A percentile compares a stretch with the other conserved stretches of the same genome.
Evolutionary conservation across 2,888 invertebrate species (phyloP).

Genomic region (Cremastinae sp.): DNA sequence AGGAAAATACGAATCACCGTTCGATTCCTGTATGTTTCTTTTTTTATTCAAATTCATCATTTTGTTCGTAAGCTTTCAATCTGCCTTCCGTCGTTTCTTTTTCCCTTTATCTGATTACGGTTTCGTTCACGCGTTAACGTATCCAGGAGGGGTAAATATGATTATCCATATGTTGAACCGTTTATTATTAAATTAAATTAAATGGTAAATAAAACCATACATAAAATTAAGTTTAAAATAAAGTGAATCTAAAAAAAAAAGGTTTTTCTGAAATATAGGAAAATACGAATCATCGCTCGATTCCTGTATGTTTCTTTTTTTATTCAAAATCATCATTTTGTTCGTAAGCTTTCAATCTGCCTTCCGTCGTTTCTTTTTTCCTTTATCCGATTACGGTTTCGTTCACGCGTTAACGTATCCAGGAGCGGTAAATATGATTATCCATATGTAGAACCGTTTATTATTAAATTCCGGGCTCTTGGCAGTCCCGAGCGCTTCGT

Average conservation of each 20-base stretch:
- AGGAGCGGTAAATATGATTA: conserved; percentile 40
- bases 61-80: background rate
- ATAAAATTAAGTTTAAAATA: too few relatives aligned
- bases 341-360: background rate
- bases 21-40: too few relatives aligned
- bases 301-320: too few relatives aligned
- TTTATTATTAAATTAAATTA: too few relatives aligned
- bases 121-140: conserved; percentile 4
- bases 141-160: conserved; percentile 26
- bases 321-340: too few relatives aligned
- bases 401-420: conserved; percentile 7
- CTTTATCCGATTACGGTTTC: background rate
- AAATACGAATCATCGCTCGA: too few relatives aligned
- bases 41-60: too few relatives aligned
- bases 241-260: too few relatives aligned
- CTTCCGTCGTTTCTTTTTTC: background rate
- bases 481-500: conserved; percentile 2
- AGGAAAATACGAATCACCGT: too few relatives aligned
- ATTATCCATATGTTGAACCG: conserved; percentile 31
- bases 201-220: too few relatives aligned
- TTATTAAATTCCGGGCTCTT: conserved; percentile 45
- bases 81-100: background rate
- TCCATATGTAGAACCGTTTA: conserved; percentile 28
- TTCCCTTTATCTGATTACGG: background rate
- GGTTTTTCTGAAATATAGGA: too few relatives aligned